Evolutionary conservation across 2,888 invertebrate species (phyloP), one percentile per base, ranked within the genome.

Genomic region (Athetis lepigone): DNA sequence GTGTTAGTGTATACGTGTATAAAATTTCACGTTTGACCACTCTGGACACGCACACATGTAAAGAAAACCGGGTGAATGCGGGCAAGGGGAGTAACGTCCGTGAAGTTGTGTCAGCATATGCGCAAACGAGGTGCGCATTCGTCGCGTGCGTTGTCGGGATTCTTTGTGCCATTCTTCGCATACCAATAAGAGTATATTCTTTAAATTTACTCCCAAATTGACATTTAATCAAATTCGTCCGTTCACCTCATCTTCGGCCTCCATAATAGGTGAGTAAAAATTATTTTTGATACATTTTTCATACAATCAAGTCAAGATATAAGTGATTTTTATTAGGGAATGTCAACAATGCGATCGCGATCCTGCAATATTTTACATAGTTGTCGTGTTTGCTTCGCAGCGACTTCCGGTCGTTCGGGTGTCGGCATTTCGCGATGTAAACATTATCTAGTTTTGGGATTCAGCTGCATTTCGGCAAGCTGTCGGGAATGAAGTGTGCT

Each of bases 141-240:
- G 96, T 95, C 96, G 96, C 96, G 96, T 97, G 97, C 98, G 98
- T 98, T 98, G 98, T 98, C 97, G 96, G 97, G 98, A 98, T 98
- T 98, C 98, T 98, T 98, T 98, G 97, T 98, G 98, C 97, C 98
- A 98, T 98, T 98, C 98, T 97, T 97, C 96, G 97, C 98, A 98
- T 98, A 97, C 98, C 98, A 97, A 96, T 96, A 96, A 96, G 96
- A 96, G 96, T 96, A 95, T 95, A 96, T 96, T 96, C 96, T 96
- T 96, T 96, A 96, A 96, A 96, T 96, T 96, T 96, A 96, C 96
- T 96, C 95, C 93, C 93, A 95, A 96, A 96, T 96, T 96, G 95
- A 95, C 90, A 92, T 87, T 87, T 90, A 94, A 95, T 95, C 96
- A 96, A 96, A 96, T 96, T 96, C 95, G 95, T 90, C 96, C 93